Evolutionary conservation across 2,113 vertebrate species (phyloP), one percentile per base, ranked within the genome.

Genomic region (Vombatus ursinus): DNA sequence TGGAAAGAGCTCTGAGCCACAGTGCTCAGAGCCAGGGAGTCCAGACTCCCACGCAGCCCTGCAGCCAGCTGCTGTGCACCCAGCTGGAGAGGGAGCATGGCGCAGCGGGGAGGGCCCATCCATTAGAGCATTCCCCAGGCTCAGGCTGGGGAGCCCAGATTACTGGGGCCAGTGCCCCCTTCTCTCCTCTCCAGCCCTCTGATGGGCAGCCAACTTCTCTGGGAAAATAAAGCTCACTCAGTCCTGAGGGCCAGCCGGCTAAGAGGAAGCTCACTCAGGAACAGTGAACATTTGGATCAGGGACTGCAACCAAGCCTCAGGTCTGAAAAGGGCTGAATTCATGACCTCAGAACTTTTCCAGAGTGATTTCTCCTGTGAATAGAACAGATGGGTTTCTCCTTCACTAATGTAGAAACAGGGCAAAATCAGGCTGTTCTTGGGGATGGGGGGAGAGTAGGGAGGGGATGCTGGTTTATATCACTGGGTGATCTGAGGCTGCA

Each of bases 1-100:
- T 97, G 84, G 95, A 92, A 92, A 91, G n/a, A 25, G 93, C 92
- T 94, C 95, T 97, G 89, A n/a, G 92, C 92, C 50, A 90, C 92
- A 57, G 95, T 2, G n/a, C 47, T 47, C 5, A 53, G 52, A 92
- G 96, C 93, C 95, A 96, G 92, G 19, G 31, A 94, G 57, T 50
- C 95, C 92, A 89, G 61, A 50, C 90, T 89, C 96, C 93, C 52
- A 93, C 24, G 0, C 90, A 94, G 84, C 94, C 68, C 91, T 94
- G 9, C 57, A 96, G 96, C 95, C 94, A 84, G 68, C 68, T 84
- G 68, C 68, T 44, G n/a, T 44, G 68, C n/a, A 84, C 68, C 68
- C 68, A 44, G 94, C 49, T 90, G 94, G 95, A 94, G 93, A 95
- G 94, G 92, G 57, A 3, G 92, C 77, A 37, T 0, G 0, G 77